Percentiles rank a stretch among this genome's conserved stretches.
These are phyloP conservation scores for Daphoenositta chrysoptera DNA, from an alignment of 2,113 vertebrate genomes.

Conservation along the genomic window DNA sequence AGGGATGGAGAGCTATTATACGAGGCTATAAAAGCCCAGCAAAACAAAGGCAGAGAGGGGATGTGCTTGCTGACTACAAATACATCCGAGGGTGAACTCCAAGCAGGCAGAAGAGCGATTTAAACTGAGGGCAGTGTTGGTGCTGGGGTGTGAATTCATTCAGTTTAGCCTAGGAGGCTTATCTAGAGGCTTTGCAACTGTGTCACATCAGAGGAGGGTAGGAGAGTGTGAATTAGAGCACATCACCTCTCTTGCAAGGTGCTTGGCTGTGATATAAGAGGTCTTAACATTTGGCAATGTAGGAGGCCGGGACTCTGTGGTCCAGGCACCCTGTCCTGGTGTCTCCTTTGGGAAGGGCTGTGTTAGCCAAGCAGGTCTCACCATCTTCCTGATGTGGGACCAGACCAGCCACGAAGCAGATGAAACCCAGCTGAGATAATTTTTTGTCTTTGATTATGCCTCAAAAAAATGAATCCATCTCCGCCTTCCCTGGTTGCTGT, in stretches of 20 bases:
- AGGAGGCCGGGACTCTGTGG: background rate
- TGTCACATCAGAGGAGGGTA: background rate
- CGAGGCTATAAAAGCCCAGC: background rate
- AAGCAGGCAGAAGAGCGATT: background rate
- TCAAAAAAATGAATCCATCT: background rate
- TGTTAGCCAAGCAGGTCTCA: background rate
- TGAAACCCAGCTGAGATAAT: background rate
- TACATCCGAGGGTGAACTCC: background rate
- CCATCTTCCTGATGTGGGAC: background rate
- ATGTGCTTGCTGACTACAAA: background rate
- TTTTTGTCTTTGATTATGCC: background rate
- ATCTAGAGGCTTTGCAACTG: background rate
- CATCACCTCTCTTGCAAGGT: background rate
- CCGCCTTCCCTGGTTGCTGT: background rate
- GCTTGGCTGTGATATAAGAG: background rate
- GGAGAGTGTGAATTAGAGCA: background rate
- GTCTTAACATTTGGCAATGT: background rate
- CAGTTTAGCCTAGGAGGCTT: background rate
- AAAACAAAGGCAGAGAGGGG: background rate
- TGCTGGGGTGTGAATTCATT: background rate
- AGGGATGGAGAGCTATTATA: constrained; percentile 19
- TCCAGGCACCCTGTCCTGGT: background rate
- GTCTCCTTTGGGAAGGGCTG: background rate
- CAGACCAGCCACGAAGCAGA: background rate
- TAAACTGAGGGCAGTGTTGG: background rate